Evolutionary conservation across 2,888 invertebrate genomes (phyloP).

Genomic region (Thecocarcelia acutangulata): DNA sequence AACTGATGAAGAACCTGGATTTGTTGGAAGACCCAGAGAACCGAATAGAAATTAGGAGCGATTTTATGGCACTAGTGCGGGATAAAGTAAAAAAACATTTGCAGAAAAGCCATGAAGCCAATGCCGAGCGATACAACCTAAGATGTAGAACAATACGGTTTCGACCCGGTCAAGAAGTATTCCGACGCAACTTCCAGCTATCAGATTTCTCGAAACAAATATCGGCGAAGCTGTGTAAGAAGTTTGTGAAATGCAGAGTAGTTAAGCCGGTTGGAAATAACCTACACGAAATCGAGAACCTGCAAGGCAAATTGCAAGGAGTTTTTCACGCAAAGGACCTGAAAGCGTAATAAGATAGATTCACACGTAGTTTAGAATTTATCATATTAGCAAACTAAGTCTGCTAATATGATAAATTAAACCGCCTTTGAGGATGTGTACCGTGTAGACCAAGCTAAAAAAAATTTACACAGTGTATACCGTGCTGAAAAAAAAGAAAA

Average conservation of each 20-base stretch:
- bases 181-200: neutral
- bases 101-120: neutral
- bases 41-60: neutral
- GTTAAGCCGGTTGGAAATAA: neutral
- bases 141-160: neutral
- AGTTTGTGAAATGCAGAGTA: neutral
- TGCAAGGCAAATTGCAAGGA: neutral
- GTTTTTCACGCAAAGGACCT: neutral
- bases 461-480: too few species aligned
- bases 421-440: too few species aligned
- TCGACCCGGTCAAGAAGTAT: neutral
- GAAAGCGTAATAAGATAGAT: neutral
- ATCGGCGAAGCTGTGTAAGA: neutral
- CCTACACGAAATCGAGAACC: neutral
- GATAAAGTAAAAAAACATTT: neutral
- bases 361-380: too few species aligned
- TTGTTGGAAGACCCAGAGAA: neutral
- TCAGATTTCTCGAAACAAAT: neutral
- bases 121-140: neutral
- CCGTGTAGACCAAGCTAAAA: too few species aligned
- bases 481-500: too few species aligned
- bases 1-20: neutral
- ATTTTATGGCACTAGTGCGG: too few species aligned
- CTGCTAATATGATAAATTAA: too few species aligned
- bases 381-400: too few species aligned